Evolutionary conservation across 2,888 invertebrate species (phyloP), one percentile per base, ranked within the genome.

Genomic region (Lasioglossum vierecki): DNA sequence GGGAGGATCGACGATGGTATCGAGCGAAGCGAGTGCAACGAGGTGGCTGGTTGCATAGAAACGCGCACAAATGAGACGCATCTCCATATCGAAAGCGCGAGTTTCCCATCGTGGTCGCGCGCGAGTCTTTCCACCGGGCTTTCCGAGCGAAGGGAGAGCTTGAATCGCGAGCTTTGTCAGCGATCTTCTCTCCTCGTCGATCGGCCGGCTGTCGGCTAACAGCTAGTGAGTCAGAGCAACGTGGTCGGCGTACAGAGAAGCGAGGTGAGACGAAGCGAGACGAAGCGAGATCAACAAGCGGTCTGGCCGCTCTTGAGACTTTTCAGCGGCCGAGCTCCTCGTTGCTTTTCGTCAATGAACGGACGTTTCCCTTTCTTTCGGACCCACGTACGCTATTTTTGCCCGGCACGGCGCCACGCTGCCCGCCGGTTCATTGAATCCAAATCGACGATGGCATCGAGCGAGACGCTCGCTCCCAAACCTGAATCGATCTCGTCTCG

Each of bases 311-410:
- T 63, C 60, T 82, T 49, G 82, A 82, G 73, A 78, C 44, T 72
- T 74, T 66, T 73, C 76, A 78, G 53, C 44, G 71, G 26, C 13
- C 53, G 18, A 35, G 41, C 53, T 53, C 46, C 66, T 35, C 60
- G 76, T 83, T 82, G 84, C 84, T 78, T 84, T 84, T 84, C 84
- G 82, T 75, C 82, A 84, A 84, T 84, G 82, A 84, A 84, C 78
- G 78, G 70, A 78, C 82, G 74, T 81, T 82, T 82, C 77, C 81
- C 77, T 80, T 76, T 81, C 76, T 76, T 76, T 76, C 57, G 30
- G 46, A 26, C n/a, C 30, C 41, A 49, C 79, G 74, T n/a, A 44
- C 35, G 57, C 80, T 80, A 75, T 80, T 80, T 71, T 82, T 82
- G 66, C 63, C 63, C 66, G 4, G n/a, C n/a, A 0, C 41, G 30